These are phyloP conservation scores for Probosciger aterrimus DNA, from an alignment of 2,113 vertebrate genomes.

Conservation along the genomic window DNA sequence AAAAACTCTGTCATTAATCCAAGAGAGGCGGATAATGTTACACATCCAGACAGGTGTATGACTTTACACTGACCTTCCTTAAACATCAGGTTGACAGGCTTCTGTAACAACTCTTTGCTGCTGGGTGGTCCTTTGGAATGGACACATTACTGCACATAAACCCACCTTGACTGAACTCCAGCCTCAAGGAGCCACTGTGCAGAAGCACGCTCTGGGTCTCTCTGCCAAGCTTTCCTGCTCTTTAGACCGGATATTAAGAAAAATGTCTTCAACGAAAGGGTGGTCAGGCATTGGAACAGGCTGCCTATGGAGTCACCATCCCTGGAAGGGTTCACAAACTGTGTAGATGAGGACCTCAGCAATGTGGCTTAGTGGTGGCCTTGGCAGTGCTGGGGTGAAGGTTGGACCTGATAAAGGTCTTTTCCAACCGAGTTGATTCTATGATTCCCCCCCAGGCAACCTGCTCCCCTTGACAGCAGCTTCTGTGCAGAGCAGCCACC, in stretches of 20 bases:
- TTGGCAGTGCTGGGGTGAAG: not conserved
- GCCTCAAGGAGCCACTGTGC: not conserved
- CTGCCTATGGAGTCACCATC: not conserved
- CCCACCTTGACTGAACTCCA: not conserved
- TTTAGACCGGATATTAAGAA: not conserved
- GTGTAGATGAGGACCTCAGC: not conserved
- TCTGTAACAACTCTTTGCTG: not conserved
- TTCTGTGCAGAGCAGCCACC: not conserved
- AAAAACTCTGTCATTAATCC: accelerated
- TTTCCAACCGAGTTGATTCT: not conserved
- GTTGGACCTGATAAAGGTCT: not conserved
- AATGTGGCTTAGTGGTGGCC: not conserved
- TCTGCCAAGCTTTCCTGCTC: not conserved
- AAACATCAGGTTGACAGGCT: not conserved
- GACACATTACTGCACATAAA: accelerated
- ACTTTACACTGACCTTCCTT: not conserved
- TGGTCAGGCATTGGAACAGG: not conserved
- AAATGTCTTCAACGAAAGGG: not conserved
- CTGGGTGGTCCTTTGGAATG: not conserved
- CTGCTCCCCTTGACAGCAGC: not conserved
- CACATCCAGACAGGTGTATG: accelerated
- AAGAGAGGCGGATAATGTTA: not conserved
- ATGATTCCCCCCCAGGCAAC: not conserved
- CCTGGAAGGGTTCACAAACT: not conserved
- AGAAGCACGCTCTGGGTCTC: too few relatives aligned